Evolutionary conservation across 2,888 invertebrate genomes (phyloP), one percentile per base, ranked within the genome.

Genomic region (Polymixis lichenea): DNA sequence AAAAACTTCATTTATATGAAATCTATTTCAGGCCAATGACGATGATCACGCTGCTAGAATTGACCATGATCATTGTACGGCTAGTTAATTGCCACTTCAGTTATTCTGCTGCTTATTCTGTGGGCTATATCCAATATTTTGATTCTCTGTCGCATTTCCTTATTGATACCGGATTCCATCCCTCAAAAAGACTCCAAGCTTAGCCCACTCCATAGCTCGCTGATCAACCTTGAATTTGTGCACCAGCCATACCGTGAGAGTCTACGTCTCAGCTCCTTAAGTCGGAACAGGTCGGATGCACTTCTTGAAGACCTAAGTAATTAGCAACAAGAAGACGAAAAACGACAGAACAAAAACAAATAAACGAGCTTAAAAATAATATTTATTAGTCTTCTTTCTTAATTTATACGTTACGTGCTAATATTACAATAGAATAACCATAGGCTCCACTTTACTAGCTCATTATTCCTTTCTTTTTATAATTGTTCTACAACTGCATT

Each of bases 301-400:
- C n/a, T 38, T 32, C 58, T 28, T 22, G 22, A 28, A 58, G 15
- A 51, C 17, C 17, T 43, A 25, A 7, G 13, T 19, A 7, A 17
- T 28, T 19, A 61, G 19, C 51, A n/a, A 51, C 8, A 9, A 43
- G 17, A 61, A n/a, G 11, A 46, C 1, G n/a, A 25, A 17, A 53
- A 53, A 46, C 9, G 22, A 55, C 0, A 46, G 19, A 56, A 56
- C 15, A n/a, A 28, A 74, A 72, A 61, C 28, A 28, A 2, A 28
- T 22, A 7, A 19, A 13, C 46, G 13, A 22, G 17, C 22, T 22
- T 32, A 17, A n/a, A 46, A 17, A 69, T 49, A 8, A 60, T 2
- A 53, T 74, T 56, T 65, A 75, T 74, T 64, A 49, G 25, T 49
- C 22, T 8, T 28, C 25, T 60, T 28, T 53, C 7, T 32, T 13